These are phyloP conservation scores for Drosophila nannoptera DNA, from an alignment of 1,140 invertebrate species.

Conservation along the genomic window DNA sequence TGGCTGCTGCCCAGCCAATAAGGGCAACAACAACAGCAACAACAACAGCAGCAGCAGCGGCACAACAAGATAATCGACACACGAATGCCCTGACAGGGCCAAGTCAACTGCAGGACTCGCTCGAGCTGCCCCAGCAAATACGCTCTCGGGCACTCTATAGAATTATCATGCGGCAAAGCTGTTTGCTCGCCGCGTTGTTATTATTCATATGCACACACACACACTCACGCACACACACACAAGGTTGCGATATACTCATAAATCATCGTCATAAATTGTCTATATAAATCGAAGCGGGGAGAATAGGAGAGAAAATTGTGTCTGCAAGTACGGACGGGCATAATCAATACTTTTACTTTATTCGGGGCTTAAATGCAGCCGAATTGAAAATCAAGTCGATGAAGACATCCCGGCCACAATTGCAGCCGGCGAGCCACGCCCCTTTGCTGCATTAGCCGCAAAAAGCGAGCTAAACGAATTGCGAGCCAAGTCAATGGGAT, in stretches of 20 bases:
- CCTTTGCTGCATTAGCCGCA: constrained; percentile 60
- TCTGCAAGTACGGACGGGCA: background rate
- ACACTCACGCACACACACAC: too few species aligned
- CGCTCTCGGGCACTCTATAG: background rate
- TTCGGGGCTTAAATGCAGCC: constrained; percentile 67
- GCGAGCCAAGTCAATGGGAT: constrained; percentile 64
- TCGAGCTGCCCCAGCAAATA: background rate
- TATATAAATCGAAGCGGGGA: constrained; percentile 23
- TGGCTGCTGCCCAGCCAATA: constrained; percentile 49
- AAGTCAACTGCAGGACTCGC: background rate
- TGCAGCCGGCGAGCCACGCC: constrained; percentile 48
- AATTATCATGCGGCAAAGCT: constrained; percentile 13
- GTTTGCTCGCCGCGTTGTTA: constrained; percentile 19
- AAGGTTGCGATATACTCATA: constrained; percentile 61
- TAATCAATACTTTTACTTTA: constrained; percentile 55
- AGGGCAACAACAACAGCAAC: constrained; percentile 17
- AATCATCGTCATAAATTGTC: constrained; percentile 68
- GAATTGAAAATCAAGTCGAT: constrained; percentile 74
- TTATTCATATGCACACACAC: too few species aligned
- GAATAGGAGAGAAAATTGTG: background rate
- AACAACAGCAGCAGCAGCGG: constrained; percentile 18
- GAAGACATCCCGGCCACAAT: constrained; percentile 65
- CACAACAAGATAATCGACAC: constrained; percentile 2
- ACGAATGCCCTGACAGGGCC: constrained; percentile 12
- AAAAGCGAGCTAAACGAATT: constrained; percentile 33